Percentiles rank a stretch among this genome's conserved stretches.
phyloP scores from a whole-genome alignment of 2,113 vertebrate genomes.

The Corydoras sp. region DNA sequence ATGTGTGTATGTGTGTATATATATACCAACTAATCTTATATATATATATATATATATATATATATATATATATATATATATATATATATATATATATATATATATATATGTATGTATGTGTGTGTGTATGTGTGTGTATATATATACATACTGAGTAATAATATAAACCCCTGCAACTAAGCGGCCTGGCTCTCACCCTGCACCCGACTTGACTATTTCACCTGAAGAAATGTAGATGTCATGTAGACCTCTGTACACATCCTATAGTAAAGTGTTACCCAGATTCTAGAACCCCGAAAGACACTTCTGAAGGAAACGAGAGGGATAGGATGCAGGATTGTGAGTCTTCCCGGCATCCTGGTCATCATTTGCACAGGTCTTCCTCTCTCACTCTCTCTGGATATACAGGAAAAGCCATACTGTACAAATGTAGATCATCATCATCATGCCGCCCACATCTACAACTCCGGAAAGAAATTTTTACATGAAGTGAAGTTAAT shows the following conservation, averaged over 20 bases:
- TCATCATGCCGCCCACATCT: slow-evolving; percentile 58
- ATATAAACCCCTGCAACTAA: too few relatives aligned
- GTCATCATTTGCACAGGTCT: slow-evolving; percentile 59
- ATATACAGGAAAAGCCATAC: slow-evolving; percentile 70
- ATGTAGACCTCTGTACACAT: neutral
- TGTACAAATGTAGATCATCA: slow-evolving; percentile 66
- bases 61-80: too few relatives aligned
- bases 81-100: too few relatives aligned
- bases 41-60: too few relatives aligned
- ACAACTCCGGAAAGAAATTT: slow-evolving; percentile 27
- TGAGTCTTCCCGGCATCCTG: slow-evolving; percentile 41
- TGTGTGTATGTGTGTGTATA: too few relatives aligned
- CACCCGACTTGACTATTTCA: too few relatives aligned
- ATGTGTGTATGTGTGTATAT: too few relatives aligned
- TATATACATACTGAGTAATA: too few relatives aligned
- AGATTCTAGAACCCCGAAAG: slow-evolving; percentile 10
- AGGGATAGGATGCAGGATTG: slow-evolving; percentile 6
- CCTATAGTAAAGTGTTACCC: neutral
- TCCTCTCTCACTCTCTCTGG: slow-evolving; percentile 61
- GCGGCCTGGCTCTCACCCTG: too few relatives aligned
- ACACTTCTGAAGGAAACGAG: slow-evolving; percentile 4
- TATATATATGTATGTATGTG: too few relatives aligned
- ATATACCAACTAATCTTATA: too few relatives aligned
- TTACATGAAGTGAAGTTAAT: neutral
- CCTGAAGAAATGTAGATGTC: neutral